Base-by-base conservation (phyloP, 2,888 invertebrate species). In the Nymphalis polychloros region DNA sequence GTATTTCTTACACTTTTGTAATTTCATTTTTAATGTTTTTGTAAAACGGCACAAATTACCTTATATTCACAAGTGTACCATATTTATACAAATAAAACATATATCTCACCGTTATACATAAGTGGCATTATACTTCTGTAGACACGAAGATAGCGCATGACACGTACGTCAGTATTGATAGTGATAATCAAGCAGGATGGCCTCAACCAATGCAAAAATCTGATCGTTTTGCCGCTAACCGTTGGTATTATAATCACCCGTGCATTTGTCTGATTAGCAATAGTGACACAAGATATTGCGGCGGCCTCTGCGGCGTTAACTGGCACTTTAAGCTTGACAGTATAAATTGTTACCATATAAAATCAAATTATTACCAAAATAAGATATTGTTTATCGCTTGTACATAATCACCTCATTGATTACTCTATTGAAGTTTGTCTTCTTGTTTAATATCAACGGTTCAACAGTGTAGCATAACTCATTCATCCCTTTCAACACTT, bases 171-270 rank as follows among this genome's bases (percentile, higher is more conserved):
- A 7, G 94, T 90, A 48, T 95, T 95, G 66, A 96, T 93, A 0
- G 95, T 94, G 50, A 96, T 84, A 67, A 96, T 92, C 7, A 95
- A 93, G 75, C 95, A 94, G 27, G 94, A 89, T 0, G 96, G 95
- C 53, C 93, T 87, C 81, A 95, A 93, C 69, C 93, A 93, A 31
- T 94, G 93, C 55, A 96, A 86, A 60, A 93, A 83, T 73, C 92
- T 91, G 4, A 95, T 94, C 0, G 95, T 95, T 72, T 91, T 81
- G 0, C 93, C 93, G 6, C 91, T 89, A 7, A 95, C 95, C 0
- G 95, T 95, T 1, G 95, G 93, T 3, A 95, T 88, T 53, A 96
- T 85, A 67, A 96, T 95, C 0, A 95, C 94, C 0, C 78, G 74
- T 0, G 87, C 81, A 2, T 81, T 76, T 0, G 73, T 77, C 48